Evolutionary conservation across 2,888 invertebrate species (phyloP), one percentile per base, ranked within the genome.

Genomic region (Limulus polyphemus): DNA sequence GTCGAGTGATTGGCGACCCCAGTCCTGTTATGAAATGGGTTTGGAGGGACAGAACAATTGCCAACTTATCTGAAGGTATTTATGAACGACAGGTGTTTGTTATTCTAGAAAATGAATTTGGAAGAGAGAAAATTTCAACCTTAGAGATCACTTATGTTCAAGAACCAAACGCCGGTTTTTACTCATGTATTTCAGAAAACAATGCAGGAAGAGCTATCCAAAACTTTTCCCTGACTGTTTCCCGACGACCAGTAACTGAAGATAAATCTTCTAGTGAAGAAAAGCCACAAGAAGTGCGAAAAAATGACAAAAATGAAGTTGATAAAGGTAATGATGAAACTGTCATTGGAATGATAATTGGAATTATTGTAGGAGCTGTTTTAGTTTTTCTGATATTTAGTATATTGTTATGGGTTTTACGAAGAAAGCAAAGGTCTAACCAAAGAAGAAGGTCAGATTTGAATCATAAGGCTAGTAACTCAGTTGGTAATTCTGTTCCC

Each of bases 11-110:
- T 14, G 67, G 67, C 12, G 65, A 65, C 56, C 67, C 67, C 16
- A 61, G 64, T 61, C 67, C 67, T 56, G 61, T 61, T 57, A 65
- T 67, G 48, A 64, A 67, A 52, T 67, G 67, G 67, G 47, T 67
- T 47, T 67, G 64, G 64, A 61, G 65, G 56, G 67, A 65, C 46
- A 50, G 67, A 47, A 60, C 65, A n/a, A 61, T 67, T 51, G 57
- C 62, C 11, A 67, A 67, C 48, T 50, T 63, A 56, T 67, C 67
- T 32, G 65, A 67, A 58, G 63, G 65, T 14, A 65, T 63, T 56
- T 67, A 64, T 52, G 60, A 64, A n/a, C 62, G 60, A 60, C 67
- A 67, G 55, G 63, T 59, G 3, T 67, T 65, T 17, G 65, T 65
- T 56, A 61, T 61, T 5, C 63, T 64, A 55, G 60, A 61, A 16